A percentile compares a stretch with the other conserved stretches of the same genome.
Conservation (phyloP, 1,140 invertebrate species). For the Microplitis mediator region DNA sequence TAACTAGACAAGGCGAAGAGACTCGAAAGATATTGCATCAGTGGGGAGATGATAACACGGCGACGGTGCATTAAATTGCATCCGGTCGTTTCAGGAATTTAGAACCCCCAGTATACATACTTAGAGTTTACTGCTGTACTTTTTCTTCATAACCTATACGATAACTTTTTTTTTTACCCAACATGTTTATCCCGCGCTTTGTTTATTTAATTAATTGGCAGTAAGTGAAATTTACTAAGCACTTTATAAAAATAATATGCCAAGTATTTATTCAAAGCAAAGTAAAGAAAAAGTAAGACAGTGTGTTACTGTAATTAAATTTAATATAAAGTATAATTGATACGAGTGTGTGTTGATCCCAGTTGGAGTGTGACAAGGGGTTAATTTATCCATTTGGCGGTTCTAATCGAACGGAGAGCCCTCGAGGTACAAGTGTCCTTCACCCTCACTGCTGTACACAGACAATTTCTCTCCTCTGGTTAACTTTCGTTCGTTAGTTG, state of each 20-base stretch:
- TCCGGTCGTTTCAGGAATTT: slow-evolving; percentile 58
- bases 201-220: too few relatives aligned
- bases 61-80: slow-evolving; percentile 61
- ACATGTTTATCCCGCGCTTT: too few relatives aligned
- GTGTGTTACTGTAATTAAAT: neutral
- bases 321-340: neutral
- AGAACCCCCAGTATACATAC: slow-evolving; percentile 35
- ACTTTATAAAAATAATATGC: too few relatives aligned
- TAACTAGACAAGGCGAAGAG: slow-evolving; percentile 57
- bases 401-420: neutral
- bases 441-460: neutral
- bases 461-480: neutral
- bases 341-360: neutral
- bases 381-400: slow-evolving; percentile 2
- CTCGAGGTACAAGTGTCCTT: neutral
- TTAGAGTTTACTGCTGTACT: too few relatives aligned
- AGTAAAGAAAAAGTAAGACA: too few relatives aligned
- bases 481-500: neutral
- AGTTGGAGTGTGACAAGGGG: neutral
- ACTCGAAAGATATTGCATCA: slow-evolving; percentile 62
- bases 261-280: too few relatives aligned
- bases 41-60: slow-evolving; percentile 57
- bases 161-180: too few relatives aligned
- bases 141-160: too few relatives aligned
- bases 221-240: too few relatives aligned